These are phyloP conservation scores for Dipodomys stephensi DNA, from an alignment of 2,113 vertebrate species.

Conservation along the genomic window DNA sequence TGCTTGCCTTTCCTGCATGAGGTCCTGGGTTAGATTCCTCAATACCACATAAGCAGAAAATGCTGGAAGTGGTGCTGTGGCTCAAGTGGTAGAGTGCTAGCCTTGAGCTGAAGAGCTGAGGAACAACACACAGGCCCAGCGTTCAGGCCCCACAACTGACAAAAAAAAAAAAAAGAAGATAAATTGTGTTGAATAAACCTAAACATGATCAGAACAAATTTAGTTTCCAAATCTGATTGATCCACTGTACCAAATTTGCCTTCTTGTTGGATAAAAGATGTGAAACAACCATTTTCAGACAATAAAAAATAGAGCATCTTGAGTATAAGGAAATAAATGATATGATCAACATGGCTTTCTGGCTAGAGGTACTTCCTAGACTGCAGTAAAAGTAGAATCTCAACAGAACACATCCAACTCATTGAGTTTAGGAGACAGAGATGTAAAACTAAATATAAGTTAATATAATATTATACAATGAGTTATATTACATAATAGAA, in stretches of 20 bases:
- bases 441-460: too few relatives aligned
- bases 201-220: neutral
- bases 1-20: too few relatives aligned
- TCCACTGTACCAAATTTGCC: neutral
- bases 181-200: neutral
- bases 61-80: too few relatives aligned
- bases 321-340: neutral
- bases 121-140: too few relatives aligned
- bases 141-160: too few relatives aligned
- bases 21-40: too few relatives aligned
- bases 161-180: slow-evolving; percentile 13
- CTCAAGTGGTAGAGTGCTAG: too few relatives aligned
- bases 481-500: too few relatives aligned
- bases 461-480: too few relatives aligned
- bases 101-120: too few relatives aligned
- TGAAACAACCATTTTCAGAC: neutral
- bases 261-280: neutral
- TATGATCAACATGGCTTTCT: neutral
- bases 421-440: neutral
- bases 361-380: neutral
- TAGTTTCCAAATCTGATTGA: neutral
- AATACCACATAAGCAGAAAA: too few relatives aligned
- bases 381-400: neutral
- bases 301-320: neutral
- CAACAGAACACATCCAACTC: neutral